These are phyloP conservation scores for Spongilla lacustris DNA, from an alignment of 37 sponge, comb jelly and placozoan genomes.

Conservation along the genomic window DNA sequence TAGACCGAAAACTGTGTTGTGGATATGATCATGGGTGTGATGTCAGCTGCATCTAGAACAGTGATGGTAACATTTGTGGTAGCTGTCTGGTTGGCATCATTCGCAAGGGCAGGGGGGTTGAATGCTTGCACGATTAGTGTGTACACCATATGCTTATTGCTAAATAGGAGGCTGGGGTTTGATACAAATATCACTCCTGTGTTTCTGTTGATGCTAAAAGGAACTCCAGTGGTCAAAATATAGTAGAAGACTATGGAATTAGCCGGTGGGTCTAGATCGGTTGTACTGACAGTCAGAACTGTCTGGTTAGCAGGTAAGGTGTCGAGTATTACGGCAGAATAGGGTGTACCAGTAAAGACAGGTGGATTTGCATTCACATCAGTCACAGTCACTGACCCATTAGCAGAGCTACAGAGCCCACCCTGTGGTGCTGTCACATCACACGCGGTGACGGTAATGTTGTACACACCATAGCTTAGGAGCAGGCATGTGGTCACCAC, in stretches of 20 bases:
- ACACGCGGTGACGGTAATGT: slow-evolving; percentile 25
- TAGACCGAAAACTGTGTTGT: slow-evolving; percentile 40
- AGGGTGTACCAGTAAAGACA: slow-evolving; percentile 13
- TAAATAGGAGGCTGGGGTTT: slow-evolving; percentile 31
- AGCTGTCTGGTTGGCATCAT: slow-evolving; percentile 39
- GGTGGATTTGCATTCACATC: slow-evolving; percentile 76
- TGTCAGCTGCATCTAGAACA: slow-evolving; percentile 78
- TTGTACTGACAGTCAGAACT: slow-evolving; percentile 19
- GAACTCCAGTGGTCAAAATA: slow-evolving; percentile 32
- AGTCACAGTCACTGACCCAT: slow-evolving; percentile 27
- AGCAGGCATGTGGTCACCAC: slow-evolving; percentile 9
- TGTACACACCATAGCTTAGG: slow-evolving; percentile 50
- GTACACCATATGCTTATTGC: slow-evolving; percentile 24
- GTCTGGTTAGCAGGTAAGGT: slow-evolving; percentile 19
- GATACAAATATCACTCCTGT: slow-evolving; percentile 30
- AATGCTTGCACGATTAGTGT: slow-evolving; percentile 29
- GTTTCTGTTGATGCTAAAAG: slow-evolving; percentile 38
- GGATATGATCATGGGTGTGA: slow-evolving; percentile 56
- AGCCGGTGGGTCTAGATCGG: slow-evolving; percentile 60
- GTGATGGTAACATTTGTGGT: slow-evolving; percentile 28
- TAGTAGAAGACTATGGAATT: slow-evolving; percentile 43
- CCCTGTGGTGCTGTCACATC: slow-evolving; percentile 27
- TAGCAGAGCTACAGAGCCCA: slow-evolving; percentile 15
- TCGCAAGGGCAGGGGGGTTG: slow-evolving; percentile 28
- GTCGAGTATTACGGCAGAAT: slow-evolving; percentile 30